Evolutionary conservation across 2,888 invertebrate genomes (phyloP).

Genomic region (Drosophila neotestacea): DNA sequence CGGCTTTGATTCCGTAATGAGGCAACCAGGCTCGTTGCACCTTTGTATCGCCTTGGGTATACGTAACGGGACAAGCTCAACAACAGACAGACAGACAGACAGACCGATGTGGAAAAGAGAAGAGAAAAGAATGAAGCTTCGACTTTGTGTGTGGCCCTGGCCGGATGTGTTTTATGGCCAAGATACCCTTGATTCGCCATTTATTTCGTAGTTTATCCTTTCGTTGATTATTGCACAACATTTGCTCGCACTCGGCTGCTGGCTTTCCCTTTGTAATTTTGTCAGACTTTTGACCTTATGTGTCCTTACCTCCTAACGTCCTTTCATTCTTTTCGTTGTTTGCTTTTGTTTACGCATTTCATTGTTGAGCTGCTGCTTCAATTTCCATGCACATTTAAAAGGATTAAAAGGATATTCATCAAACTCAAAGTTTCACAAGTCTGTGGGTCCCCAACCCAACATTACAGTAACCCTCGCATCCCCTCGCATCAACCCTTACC

Average conservation of each 20-base stretch:
- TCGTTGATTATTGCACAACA: constrained; percentile 79
- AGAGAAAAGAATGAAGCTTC: constrained; percentile 34
- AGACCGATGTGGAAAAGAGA: constrained; percentile 17
- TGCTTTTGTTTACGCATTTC: constrained; percentile 72
- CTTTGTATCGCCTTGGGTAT: constrained; percentile 54
- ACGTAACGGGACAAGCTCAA: constrained; percentile 18
- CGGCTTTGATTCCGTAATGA: constrained; percentile 79
- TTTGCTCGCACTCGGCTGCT: constrained; percentile 53
- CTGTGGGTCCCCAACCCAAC: constrained; percentile 27
- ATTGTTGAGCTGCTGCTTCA: constrained; percentile 60
- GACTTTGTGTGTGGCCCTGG: constrained; percentile 57
- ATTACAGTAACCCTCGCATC: background rate
- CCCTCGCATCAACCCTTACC: background rate
- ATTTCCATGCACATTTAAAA: constrained; percentile 77
- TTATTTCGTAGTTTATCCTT: constrained; percentile 80
- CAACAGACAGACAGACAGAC: constrained; percentile 16
- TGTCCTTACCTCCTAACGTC: constrained; percentile 33
- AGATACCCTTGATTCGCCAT: constrained; percentile 78
- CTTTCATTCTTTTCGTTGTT: constrained; percentile 34
- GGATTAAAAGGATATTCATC: constrained; percentile 81
- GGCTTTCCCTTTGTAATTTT: constrained; percentile 60
- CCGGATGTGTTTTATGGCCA: constrained; percentile 75
- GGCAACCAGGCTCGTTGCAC: constrained; percentile 66
- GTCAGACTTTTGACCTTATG: constrained; percentile 73
- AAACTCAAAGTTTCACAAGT: constrained; percentile 71